Base-by-base conservation (phyloP, 2,888 invertebrate species). In the Cantharis flavilabris region DNA sequence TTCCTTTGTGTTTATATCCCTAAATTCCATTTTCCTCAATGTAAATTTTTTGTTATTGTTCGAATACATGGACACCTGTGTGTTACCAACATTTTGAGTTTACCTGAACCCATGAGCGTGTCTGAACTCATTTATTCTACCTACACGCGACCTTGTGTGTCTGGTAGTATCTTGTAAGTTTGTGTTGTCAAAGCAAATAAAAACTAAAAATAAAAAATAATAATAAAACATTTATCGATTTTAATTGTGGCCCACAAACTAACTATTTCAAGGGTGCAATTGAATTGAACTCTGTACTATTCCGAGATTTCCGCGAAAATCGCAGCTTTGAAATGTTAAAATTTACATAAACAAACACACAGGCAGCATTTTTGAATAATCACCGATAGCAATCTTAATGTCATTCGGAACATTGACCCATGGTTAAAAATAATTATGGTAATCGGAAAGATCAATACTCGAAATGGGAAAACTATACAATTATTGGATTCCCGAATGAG, bases 91-190 rank as follows among this genome's bases (percentile, higher is more conserved):
- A 49, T 76, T 49, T 67, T 73, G 33, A 69, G 75, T 75, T 72
- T 71, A 72, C 74, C 69, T 71, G 75, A 75, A 77, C 69, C 62
- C 65, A 69, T 23, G 62, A 74, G 69, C 65, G 63, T 30, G 69
- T 67, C 73, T 62, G 26, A 69, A 33, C 69, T 20, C 63, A 73
- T 69, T 69, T 69, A 67, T 63, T 73, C 73, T 65, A 67, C 78
- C 75, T 72, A 72, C 75, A 64, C 14, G 49, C 78, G 78, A 78
- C 78, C 78, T 78, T 78, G 78, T 78, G 75, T 70, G 77, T 73
- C 73, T 73, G 73, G 69, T 73, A 73, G 73, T 70, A 73, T 73
- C 70, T 73, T 73, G 70, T 63, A 63, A 23, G 69, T 20, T 73
- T 26, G 69, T 30, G 73, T 67, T 67, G 26, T 23, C 13, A 67